Evolutionary conservation across 2,113 vertebrate species (phyloP), one percentile per base, ranked within the genome.

Genomic region (Aegotheles bennettii): DNA sequence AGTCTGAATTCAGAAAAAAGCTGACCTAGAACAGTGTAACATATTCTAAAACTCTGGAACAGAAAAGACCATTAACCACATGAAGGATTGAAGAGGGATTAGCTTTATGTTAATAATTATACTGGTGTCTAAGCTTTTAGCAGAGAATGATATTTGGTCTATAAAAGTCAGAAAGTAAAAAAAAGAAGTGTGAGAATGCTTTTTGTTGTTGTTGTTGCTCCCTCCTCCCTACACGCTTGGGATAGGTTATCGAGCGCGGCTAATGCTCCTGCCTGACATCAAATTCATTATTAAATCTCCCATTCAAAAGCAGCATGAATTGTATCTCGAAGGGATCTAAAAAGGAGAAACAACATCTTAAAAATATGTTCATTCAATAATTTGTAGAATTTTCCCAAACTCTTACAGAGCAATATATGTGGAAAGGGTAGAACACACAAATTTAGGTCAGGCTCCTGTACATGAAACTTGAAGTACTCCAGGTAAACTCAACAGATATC

Each of bases 151-250:
- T 33, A 50, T 2, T 53, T 3, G n/a, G 19, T 48, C 70, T 86
- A 53, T 24, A 59, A 63, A 88, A 64, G 8, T 29, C 16, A 74
- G 53, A 93, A 71, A 61, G 7, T 9, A 28, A 65, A 50, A 17
- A 35, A 61, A 84, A 54, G 35, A 61, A 69, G 13, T 19, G 4
- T 6, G 29, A 81, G 20, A 38, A 69, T 53, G 4, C 24, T 45
- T 50, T n/a, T n/a, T n/a, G n/a, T n/a, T 33, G 23, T 4, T 73
- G 91, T 69, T 77, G 10, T 40, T 69, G 13, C 43, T 79, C 16
- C 16, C 15, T 65, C 2, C 20, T 38, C 9, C 19, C 16, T 57
- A 14, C 2, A 7, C 2, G 1, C 40, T 31, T 2, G 3, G 10
- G 35, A 51, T 0, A 78, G 11, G n/a, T 42, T 36, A 75, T 8